Evolutionary conservation across 2,888 invertebrate genomes (phyloP), one percentile per base, ranked within the genome.

Genomic region (Arrhopalites spinosus): DNA sequence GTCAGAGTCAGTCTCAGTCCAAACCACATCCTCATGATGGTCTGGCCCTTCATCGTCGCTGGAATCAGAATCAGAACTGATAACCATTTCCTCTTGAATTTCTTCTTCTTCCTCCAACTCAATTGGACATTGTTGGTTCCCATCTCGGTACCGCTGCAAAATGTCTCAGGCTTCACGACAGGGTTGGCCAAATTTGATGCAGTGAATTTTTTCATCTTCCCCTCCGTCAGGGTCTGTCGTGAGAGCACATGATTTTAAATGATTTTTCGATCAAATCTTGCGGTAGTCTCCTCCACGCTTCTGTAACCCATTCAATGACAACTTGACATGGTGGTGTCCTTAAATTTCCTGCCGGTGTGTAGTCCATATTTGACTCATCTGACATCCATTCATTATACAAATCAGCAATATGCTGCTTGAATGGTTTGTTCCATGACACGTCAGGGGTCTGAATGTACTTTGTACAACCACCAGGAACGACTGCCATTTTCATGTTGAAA

Each of bases 371-470:
- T 27, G 36, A 23, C 8, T 71, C 36, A 8, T 47, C 71, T 45
- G 56, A 23, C 27, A 71, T 47, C 71, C 59, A 71, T 17, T n/a
- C n/a, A 30, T 71, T 47, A 36, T 77, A 77, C 17, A 17, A 20
- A 59, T 63, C 74, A 11, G 70, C 27, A 23, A 47, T n/a, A 50
- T 50, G 25, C 7, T 15, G 47, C 45, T 77, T 77, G 29, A 77
- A 77, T 20, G 74, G 77, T 27, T 74, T 74, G 36, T 74, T 74
- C 74, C 69, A 68, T 17, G 61, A 59, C n/a, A 74, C 74, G 23
- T 74, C 74, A 1, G 74, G 68, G 2, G 74, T 59, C n/a, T 69
- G 74, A 20, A 74, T 69, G 47, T 69, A 74, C 29, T 68, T 74
- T 15, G 74, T 69, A 43, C 74, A 74, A 17, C 74, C 74, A 29